These are phyloP conservation scores for Misgurnus mizolepis DNA, from an alignment of 2,113 vertebrate genomes.

Conservation along the genomic window DNA sequence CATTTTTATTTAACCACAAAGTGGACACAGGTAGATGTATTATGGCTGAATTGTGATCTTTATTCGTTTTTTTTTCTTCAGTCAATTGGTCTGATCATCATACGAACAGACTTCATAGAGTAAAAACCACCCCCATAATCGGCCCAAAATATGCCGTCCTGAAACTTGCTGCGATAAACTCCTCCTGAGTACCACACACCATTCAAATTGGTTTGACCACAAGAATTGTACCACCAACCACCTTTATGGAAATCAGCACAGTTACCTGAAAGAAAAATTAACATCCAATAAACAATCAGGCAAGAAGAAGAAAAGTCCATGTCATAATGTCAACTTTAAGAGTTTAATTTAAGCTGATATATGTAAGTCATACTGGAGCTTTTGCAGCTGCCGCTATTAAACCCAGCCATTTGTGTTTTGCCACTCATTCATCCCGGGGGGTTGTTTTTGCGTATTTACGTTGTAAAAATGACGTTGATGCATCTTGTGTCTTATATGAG, in stretches of 20 bases:
- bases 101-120: slow-evolving; percentile 89
- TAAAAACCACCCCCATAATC: slow-evolving; percentile 97
- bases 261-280: slow-evolving; percentile 79
- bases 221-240: slow-evolving; percentile 98
- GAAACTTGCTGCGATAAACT: slow-evolving; percentile 95
- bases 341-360: too few relatives aligned
- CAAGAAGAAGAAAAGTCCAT: background rate
- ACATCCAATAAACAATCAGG: background rate
- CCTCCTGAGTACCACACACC: slow-evolving; percentile 97
- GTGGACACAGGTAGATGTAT: background rate
- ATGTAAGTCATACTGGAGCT: too few relatives aligned
- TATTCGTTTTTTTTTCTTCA: slow-evolving; percentile 56
- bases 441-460: too few relatives aligned
- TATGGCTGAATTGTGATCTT: background rate
- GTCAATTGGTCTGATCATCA: slow-evolving; percentile 96
- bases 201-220: slow-evolving; percentile 94
- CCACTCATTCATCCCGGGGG: too few relatives aligned
- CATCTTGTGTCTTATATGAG: too few relatives aligned
- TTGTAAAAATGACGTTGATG: too few relatives aligned
- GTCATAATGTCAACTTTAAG: too few relatives aligned
- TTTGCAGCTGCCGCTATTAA: too few relatives aligned
- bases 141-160: slow-evolving; percentile 97
- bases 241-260: slow-evolving; percentile 98
- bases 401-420: too few relatives aligned
- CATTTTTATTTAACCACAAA: too few relatives aligned